A percentile compares a stretch with the other conserved stretches of the same genome.
Conservation (phyloP, 2,888 invertebrate species). For the Caenorhabditis doughertyi region DNA sequence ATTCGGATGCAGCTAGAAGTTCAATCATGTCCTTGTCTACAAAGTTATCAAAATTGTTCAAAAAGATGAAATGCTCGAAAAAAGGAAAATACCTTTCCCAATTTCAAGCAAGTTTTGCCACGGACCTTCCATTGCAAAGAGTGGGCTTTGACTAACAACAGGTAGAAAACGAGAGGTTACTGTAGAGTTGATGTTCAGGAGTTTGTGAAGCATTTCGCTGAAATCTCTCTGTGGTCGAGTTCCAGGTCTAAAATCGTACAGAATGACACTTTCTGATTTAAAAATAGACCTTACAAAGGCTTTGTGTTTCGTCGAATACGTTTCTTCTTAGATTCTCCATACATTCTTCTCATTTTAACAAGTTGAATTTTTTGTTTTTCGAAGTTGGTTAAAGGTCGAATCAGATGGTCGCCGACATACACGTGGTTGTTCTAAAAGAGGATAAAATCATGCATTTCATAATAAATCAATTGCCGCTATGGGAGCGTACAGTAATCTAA, state of each 20-base stretch:
- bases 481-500: too few relatives aligned
- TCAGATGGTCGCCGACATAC: conserved; percentile 68
- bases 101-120: conserved; percentile 58
- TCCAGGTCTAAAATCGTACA: conserved; percentile 30
- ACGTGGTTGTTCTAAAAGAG: conserved; percentile 69
- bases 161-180: conserved; percentile 69
- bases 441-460: not conserved
- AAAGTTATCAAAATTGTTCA: not conserved
- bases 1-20: conserved; percentile 30
- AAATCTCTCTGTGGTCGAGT: conserved; percentile 65
- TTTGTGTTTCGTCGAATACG: conserved; percentile 38
- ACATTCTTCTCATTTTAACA: conserved; percentile 60
- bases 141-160: conserved; percentile 68
- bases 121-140: conserved; percentile 70
- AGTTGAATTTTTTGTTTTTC: conserved; percentile 68
- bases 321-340: conserved; percentile 41
- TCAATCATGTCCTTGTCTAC: conserved; percentile 52
- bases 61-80: not conserved
- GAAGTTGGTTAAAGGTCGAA: conserved; percentile 68
- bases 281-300: conserved; percentile 7
- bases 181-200: conserved; percentile 72
- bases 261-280: not conserved
- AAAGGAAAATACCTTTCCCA: conserved; percentile 46
- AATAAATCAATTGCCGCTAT: too few relatives aligned
- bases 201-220: conserved; percentile 67